Evolutionary conservation across 2,888 invertebrate genomes (phyloP).

Genomic region (Maniola hyperantus): DNA sequence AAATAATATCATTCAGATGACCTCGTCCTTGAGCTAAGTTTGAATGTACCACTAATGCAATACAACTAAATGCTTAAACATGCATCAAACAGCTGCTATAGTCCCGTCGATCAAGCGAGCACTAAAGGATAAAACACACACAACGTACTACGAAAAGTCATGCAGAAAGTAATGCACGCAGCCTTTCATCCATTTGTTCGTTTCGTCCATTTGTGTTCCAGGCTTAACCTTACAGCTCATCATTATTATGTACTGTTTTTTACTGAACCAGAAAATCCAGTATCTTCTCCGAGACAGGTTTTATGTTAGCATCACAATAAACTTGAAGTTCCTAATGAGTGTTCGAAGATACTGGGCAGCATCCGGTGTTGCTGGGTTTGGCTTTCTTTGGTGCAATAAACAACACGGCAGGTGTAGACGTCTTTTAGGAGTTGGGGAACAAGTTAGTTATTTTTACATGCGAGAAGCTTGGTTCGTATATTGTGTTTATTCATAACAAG

Average conservation of each 20-base stretch:
- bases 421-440: neutral
- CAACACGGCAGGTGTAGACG: neutral
- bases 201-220: neutral
- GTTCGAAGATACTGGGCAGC: neutral
- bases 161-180: too few species aligned
- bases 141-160: too few species aligned
- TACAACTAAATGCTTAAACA: neutral
- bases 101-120: slow-evolving; percentile 29
- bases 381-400: slow-evolving; percentile 9
- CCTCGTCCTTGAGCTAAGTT: neutral
- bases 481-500: neutral
- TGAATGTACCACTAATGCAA: neutral
- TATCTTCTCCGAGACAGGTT: slow-evolving; percentile 9
- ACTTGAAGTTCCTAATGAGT: slow-evolving; percentile 14
- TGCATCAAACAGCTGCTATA: slow-evolving; percentile 4
- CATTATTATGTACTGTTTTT: neutral
- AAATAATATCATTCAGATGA: neutral
- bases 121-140: neutral
- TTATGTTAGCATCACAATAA: slow-evolving; percentile 8
- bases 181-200: neutral
- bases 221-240: neutral
- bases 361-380: slow-evolving; percentile 1
- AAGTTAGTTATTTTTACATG: neutral
- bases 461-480: neutral
- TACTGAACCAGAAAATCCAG: slow-evolving; percentile 16